phyloP scores from a whole-genome alignment of 1,140 invertebrate genomes.

The Drosophila littoralis region DNA sequence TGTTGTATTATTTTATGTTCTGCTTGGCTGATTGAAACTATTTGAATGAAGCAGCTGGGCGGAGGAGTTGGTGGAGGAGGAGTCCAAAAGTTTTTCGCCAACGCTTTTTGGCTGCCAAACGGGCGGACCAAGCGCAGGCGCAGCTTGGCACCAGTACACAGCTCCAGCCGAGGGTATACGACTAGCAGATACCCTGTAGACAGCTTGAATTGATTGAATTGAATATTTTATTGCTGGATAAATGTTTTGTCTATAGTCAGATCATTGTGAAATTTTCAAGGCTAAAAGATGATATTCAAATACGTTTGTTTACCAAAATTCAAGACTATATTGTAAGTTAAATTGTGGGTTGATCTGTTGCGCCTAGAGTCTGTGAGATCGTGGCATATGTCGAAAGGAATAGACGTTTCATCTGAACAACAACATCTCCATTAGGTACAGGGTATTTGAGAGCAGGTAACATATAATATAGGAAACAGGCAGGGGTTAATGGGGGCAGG shows the following conservation, averaged over 20 bases:
- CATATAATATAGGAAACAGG: neutral
- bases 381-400: too few relatives aligned
- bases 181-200: neutral
- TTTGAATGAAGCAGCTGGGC: constrained; percentile 23
- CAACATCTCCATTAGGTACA: neutral
- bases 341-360: too few relatives aligned
- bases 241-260: too few relatives aligned
- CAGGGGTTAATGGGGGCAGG: neutral
- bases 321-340: too few relatives aligned
- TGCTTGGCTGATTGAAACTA: constrained; percentile 54
- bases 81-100: constrained; percentile 38
- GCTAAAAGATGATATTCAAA: too few relatives aligned
- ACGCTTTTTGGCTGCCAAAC: constrained; percentile 21
- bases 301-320: too few relatives aligned
- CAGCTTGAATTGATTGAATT: neutral
- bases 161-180: too few relatives aligned
- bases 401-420: too few relatives aligned
- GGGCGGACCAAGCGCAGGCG: constrained; percentile 23
- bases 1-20: constrained; percentile 36
- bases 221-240: too few relatives aligned
- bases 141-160: constrained; percentile 37
- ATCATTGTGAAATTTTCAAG: too few relatives aligned
- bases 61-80: neutral
- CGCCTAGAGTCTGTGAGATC: too few relatives aligned
- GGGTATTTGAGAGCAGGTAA: constrained; percentile 24